These are phyloP conservation scores for Drosophila baimaii DNA, from an alignment of 1,140 invertebrate species.

Conservation along the genomic window DNA sequence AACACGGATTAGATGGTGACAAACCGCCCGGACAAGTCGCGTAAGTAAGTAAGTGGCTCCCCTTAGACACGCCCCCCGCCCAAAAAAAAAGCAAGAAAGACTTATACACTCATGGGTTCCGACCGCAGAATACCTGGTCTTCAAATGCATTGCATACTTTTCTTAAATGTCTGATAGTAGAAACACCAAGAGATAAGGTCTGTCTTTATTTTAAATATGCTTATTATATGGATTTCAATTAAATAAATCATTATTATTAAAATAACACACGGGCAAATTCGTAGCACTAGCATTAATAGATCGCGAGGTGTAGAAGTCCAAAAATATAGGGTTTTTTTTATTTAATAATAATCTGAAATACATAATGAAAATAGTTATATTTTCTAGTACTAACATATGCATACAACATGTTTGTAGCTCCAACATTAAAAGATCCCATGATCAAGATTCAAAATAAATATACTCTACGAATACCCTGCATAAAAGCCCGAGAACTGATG, in stretches of 20 bases:
- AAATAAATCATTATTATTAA: too few relatives aligned
- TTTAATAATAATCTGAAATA: too few relatives aligned
- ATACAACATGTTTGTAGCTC: too few relatives aligned
- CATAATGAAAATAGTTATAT: too few relatives aligned
- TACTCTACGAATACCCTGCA: not conserved
- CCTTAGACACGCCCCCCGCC: slow-evolving; percentile 47
- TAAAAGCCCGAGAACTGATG: not conserved
- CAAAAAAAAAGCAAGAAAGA: not conserved
- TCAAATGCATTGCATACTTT: not conserved
- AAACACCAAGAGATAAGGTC: too few relatives aligned
- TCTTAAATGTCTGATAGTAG: not conserved
- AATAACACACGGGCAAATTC: too few relatives aligned
- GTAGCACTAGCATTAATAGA: not conserved
- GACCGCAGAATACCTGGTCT: not conserved
- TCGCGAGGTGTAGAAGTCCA: too few relatives aligned
- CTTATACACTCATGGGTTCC: not conserved
- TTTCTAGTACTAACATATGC: too few relatives aligned
- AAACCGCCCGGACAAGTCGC: slow-evolving; percentile 53
- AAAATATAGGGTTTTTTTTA: too few relatives aligned
- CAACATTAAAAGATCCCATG: not conserved
- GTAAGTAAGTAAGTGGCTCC: slow-evolving; percentile 46
- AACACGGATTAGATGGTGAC: slow-evolving; percentile 70
- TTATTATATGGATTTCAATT: too few relatives aligned
- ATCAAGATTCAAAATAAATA: too few relatives aligned
- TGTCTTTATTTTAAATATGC: too few relatives aligned